Base-by-base conservation (phyloP, 1,140 invertebrate species). In the Melipona quadrifasciata region DNA sequence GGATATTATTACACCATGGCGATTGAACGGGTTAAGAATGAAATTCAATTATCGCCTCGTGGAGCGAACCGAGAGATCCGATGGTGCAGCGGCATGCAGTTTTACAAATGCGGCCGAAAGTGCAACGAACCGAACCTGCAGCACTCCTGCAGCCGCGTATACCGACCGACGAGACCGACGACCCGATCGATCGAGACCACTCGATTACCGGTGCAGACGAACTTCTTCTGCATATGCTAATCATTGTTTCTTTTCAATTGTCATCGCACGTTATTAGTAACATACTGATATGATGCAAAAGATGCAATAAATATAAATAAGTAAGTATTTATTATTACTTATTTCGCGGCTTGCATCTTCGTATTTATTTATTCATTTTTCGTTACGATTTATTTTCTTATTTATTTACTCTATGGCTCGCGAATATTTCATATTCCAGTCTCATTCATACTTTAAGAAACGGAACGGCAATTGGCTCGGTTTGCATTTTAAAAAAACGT, bases 121-220 rank as follows among this genome's bases (percentile, higher is more conserved):
- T 86, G 85, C 85, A 86, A 86, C 70, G 85, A 86, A 86, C 85
- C 70, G 85, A 86, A 86, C 85, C 85, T 86, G 81, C 85, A 67
- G 61, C 85, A 82, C 84, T 86, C 80, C 84, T 82, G 84, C 84
- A 82, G 81, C 81, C 81, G 82, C 85, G 75, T 84, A 64, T 78
- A 83, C 85, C 75, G 70, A 84, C 74, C 47, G 75, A 84, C 82
- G 73, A 57, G 67, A 71, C 73, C 80, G 84, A 83, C 84, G 84
- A 86, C 67, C 81, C 85, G 85, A 86, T 86, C 85, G 85, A 86
- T 86, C 85, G 85, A 84, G 85, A 86, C 85, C 85, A 84, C 81
- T 86, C 81, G 81, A 86, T 86, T 86, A 86, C 34, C 75, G 81
- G 27, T 73, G 81, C 85, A 57, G 75, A 83, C 67, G 68, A 84